These are phyloP conservation scores for Pollenia griseotomentosa DNA, from an alignment of 2,888 invertebrate genomes.

Conservation along the genomic window DNA sequence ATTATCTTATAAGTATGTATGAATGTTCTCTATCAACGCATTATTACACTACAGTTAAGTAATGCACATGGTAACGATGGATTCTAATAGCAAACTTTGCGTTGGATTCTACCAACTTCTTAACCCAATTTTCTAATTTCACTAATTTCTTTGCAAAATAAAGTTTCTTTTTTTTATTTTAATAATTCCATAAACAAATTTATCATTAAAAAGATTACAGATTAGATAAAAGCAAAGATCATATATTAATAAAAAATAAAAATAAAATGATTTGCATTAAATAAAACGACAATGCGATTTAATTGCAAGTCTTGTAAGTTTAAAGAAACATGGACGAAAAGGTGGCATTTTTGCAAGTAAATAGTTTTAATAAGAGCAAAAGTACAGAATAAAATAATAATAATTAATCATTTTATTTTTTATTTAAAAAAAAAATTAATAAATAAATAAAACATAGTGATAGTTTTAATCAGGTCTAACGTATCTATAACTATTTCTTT, in stretches of 20 bases:
- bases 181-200: slow-evolving; percentile 1
- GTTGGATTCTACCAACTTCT: too few relatives aligned
- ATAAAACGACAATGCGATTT: neutral
- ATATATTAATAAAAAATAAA: neutral
- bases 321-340: slow-evolving; percentile 46
- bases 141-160: too few relatives aligned
- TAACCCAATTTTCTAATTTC: too few relatives aligned
- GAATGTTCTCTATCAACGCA: too few relatives aligned
- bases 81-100: too few relatives aligned
- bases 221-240: slow-evolving; percentile 55
- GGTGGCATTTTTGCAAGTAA: neutral
- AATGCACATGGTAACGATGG: too few relatives aligned
- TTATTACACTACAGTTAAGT: too few relatives aligned
- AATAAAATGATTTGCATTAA: neutral
- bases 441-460: neutral
- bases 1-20: too few relatives aligned
- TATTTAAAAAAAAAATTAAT: neutral
- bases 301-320: slow-evolving; percentile 22
- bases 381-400: neutral
- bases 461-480: slow-evolving; percentile 3
- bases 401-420: neutral
- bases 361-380: too few relatives aligned
- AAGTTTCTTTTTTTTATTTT: neutral
- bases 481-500: neutral
- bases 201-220: slow-evolving; percentile 12